phyloP scores from a whole-genome alignment of 2,113 vertebrate species.

The Oceanites oceanicus region DNA sequence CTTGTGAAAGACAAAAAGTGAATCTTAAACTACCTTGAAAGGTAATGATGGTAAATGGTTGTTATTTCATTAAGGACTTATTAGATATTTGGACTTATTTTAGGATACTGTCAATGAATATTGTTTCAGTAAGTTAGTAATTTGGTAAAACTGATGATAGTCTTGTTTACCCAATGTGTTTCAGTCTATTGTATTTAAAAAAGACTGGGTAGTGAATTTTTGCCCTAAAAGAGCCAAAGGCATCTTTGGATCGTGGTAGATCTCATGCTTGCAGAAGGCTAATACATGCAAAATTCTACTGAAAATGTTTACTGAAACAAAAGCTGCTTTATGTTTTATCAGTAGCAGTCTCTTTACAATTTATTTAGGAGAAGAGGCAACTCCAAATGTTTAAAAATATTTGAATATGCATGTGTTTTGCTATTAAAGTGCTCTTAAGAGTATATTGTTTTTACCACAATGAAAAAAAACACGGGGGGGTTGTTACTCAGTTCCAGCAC shows the following conservation, averaged over 20 bases:
- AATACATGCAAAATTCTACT: neutral
- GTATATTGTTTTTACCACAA: neutral
- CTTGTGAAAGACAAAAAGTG: neutral
- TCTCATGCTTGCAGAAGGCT: neutral
- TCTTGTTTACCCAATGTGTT: neutral
- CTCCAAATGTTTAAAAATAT: neutral
- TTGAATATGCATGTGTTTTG: neutral
- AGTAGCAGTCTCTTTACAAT: neutral
- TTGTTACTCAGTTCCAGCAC: neutral
- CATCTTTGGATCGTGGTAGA: neutral
- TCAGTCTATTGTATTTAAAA: neutral
- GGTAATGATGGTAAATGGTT: neutral
- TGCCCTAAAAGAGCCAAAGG: neutral
- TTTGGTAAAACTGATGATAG: neutral
- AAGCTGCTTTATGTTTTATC: neutral
- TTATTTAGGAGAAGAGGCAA: neutral
- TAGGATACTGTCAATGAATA: neutral
- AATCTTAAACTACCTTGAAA: constrained; percentile 26
- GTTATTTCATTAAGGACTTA: neutral
- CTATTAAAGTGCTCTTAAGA: neutral
- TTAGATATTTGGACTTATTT: neutral
- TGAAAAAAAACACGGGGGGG: neutral
- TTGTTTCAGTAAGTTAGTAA: neutral
- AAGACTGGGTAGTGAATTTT: neutral
- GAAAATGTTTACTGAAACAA: neutral